These are phyloP conservation scores for Lucilia sericata DNA, from an alignment of 1,140 invertebrate genomes.

Conservation along the genomic window DNA sequence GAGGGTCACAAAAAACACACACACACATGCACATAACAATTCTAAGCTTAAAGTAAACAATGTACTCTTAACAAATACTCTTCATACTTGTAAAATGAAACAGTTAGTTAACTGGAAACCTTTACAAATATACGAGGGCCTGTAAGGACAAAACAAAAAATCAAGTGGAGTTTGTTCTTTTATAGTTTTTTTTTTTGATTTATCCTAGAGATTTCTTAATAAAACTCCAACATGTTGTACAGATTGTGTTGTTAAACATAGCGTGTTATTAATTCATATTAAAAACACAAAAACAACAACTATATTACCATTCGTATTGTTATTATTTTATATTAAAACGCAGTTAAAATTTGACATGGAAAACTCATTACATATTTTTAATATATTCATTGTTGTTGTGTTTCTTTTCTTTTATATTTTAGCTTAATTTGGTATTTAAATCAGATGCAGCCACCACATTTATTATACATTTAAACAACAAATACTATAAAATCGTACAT, in stretches of 20 bases:
- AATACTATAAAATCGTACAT: not conserved
- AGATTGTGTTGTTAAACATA: not conserved
- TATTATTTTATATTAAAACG: slow-evolving; percentile 2
- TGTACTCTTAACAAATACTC: too few relatives aligned
- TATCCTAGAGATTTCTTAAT: too few relatives aligned
- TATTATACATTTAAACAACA: not conserved
- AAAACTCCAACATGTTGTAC: too few relatives aligned
- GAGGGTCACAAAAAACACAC: too few relatives aligned
- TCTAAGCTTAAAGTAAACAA: too few relatives aligned
- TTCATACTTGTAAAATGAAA: too few relatives aligned
- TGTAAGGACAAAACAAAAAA: too few relatives aligned
- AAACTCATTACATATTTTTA: not conserved
- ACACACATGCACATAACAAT: too few relatives aligned
- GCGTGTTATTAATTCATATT: slow-evolving; percentile 9
- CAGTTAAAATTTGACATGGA: not conserved
- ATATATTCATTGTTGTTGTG: not conserved
- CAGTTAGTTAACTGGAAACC: too few relatives aligned
- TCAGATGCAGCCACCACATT: not conserved
- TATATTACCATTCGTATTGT: not conserved
- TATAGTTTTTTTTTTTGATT: too few relatives aligned
- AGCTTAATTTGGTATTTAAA: not conserved
- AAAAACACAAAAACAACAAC: not conserved
- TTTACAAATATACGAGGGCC: too few relatives aligned
- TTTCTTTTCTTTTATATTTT: not conserved
- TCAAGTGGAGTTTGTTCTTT: too few relatives aligned